Conservation (phyloP, 2,888 invertebrate species). For the Chrysotoxum bicinctum region DNA sequence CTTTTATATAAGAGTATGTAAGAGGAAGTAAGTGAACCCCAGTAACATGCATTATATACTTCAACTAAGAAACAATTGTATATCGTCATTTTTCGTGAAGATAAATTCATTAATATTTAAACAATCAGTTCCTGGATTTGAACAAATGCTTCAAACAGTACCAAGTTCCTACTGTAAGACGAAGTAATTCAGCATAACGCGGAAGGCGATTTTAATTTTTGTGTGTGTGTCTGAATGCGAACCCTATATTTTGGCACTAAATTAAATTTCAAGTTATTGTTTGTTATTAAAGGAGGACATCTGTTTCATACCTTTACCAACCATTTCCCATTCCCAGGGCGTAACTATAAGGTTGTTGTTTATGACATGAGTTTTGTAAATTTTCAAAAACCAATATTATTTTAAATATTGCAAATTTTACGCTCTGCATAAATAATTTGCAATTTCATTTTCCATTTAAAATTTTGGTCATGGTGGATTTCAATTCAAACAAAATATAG, state of each 20-base stretch:
- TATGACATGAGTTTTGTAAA: neutral
- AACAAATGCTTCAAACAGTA: neutral
- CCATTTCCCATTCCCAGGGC: neutral
- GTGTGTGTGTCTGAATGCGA: neutral
- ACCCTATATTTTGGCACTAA: neutral
- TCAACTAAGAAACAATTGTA: too few relatives aligned
- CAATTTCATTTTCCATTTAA: constrained; percentile 29
- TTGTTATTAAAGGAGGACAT: constrained; percentile 15
- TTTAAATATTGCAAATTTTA: constrained; percentile 51
- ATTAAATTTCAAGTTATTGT: neutral
- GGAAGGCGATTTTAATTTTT: neutral
- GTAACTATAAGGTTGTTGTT: neutral
- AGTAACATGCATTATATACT: too few relatives aligned
- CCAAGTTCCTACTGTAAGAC: neutral
- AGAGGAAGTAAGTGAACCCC: too few relatives aligned
- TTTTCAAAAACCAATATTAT: constrained; percentile 43
- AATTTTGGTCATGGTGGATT: constrained; percentile 36
- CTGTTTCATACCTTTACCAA: neutral
- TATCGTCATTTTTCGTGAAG: too few relatives aligned
- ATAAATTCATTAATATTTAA: too few relatives aligned
- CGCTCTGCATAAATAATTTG: constrained; percentile 49
- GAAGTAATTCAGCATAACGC: neutral
- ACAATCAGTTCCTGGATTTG: neutral
- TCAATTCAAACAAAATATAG: constrained; percentile 4
- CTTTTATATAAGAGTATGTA: too few relatives aligned